Base-by-base conservation (phyloP, 2,113 vertebrate genomes). In the Pycnonotus jocosus region DNA sequence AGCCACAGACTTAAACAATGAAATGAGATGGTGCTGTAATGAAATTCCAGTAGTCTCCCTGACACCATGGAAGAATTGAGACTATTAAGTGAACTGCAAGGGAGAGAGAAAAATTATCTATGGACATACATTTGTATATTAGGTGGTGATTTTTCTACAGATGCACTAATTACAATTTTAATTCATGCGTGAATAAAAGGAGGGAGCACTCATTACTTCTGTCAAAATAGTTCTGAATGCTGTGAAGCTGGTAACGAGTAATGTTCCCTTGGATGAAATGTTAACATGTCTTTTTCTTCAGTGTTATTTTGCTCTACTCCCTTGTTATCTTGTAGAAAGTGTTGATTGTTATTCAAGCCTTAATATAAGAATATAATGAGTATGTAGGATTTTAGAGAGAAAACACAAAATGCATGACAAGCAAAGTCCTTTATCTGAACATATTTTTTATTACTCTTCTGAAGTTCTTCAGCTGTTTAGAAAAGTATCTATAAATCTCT, bases 101-200 rank as follows among this genome's bases (percentile, higher is more conserved):
- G 13, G 28, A 76, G 53, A 81, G 42, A 86, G 24, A 85, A 80
- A 96, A 95, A 87, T 68, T 85, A 68, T 80, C 77, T 87, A 47
- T 88, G 66, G 53, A 68, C 61, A 71, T 58, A 24, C 47, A 72
- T 95, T 97, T 90, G 42, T 93, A 66, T 76, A 90, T 95, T 74
- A 91, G 71, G 35, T 79, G 50, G 37, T 79, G 90, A 85, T 94
- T 90, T 92, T 92, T 88, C 90, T 90, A 64, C 62, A 92, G 93
- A 88, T 95, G 68, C 60, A 42, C 60, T 87, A 90, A 93, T 95
- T 90, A 65, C 64, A 88, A 82, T 87, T 95, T 96, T 48, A 78
- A 93, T 83, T 57, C 60, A 92, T 91, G 73, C 69, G 54, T 91
- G 69, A 58, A 70, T 42, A 40, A 87, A 90, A 69, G 86, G 73